These are phyloP conservation scores for Falco cherrug DNA, from an alignment of 2,797 vertebrate species.

Conservation along the genomic window DNA sequence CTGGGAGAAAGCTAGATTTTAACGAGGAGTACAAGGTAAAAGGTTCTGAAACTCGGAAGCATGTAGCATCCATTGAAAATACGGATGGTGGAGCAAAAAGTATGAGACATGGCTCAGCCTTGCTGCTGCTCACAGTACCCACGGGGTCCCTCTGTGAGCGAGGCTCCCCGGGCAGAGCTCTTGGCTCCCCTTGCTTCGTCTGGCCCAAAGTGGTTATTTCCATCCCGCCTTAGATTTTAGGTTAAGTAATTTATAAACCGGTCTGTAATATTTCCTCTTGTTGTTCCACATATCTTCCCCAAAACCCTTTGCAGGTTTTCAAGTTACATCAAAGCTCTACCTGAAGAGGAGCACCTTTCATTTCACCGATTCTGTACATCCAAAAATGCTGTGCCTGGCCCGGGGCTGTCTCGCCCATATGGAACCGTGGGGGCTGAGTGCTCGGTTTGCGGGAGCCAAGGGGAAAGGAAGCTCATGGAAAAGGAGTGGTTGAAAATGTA, in stretches of 20 bases:
- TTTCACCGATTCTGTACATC: not conserved
- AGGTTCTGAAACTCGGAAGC: not conserved
- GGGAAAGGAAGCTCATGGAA: not conserved
- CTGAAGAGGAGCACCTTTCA: not conserved
- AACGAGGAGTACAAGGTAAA: not conserved
- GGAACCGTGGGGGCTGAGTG: not conserved
- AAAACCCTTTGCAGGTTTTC: not conserved
- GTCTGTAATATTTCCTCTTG: not conserved
- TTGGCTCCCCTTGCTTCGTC: not conserved
- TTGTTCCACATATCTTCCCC: not conserved
- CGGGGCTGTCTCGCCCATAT: fast-evolving
- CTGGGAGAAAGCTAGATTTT: not conserved
- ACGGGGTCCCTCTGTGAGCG: fast-evolving
- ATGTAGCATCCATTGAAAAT: not conserved
- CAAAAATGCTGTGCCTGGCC: not conserved
- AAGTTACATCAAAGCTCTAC: not conserved
- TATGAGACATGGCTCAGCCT: not conserved
- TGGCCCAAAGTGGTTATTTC: not conserved
- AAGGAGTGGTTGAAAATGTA: not conserved
- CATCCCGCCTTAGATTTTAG: not conserved
- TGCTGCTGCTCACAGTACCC: not conserved
- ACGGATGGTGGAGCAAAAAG: not conserved
- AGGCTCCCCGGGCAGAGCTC: not conserved
- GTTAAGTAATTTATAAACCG: not conserved
- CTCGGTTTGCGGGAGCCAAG: not conserved